Evolutionary conservation across 2,888 invertebrate species (phyloP).

Genomic region (Dendrolimus pini): DNA sequence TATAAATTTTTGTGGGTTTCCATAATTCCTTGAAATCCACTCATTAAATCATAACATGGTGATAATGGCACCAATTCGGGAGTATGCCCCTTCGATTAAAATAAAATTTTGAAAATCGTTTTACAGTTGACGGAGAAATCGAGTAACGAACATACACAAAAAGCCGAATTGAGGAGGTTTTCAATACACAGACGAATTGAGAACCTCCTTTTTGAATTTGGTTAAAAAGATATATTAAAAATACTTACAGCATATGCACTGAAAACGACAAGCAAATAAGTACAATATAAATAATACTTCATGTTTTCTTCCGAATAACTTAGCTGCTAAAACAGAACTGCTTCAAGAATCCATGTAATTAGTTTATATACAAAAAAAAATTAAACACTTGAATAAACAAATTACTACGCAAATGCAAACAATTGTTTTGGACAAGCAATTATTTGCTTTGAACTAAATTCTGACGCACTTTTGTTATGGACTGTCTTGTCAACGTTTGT

Average conservation of each 20-base stretch:
- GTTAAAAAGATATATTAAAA: too few species aligned
- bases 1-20: too few species aligned
- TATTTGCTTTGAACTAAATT: not conserved
- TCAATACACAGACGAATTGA: too few species aligned
- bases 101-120: too few species aligned
- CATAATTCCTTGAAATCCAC: too few species aligned
- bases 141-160: too few species aligned
- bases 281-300: slow-evolving; percentile 11
- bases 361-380: not conserved
- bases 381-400: slow-evolving; percentile 1
- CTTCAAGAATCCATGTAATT: not conserved
- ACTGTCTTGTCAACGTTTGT: not conserved
- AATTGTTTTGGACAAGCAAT: slow-evolving; percentile 1
- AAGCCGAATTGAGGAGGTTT: too few species aligned
- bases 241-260: slow-evolving; percentile 17
- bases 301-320: slow-evolving; percentile 5
- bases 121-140: too few species aligned
- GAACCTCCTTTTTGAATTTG: too few species aligned
- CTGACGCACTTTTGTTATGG: not conserved
- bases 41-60: too few species aligned
- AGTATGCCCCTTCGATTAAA: too few species aligned
- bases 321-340: not conserved
- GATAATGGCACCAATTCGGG: too few species aligned
- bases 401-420: slow-evolving; percentile 1
- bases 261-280: slow-evolving; percentile 10